Conservation (phyloP, 2,113 vertebrate species). For the Apaloderma vittatum region DNA sequence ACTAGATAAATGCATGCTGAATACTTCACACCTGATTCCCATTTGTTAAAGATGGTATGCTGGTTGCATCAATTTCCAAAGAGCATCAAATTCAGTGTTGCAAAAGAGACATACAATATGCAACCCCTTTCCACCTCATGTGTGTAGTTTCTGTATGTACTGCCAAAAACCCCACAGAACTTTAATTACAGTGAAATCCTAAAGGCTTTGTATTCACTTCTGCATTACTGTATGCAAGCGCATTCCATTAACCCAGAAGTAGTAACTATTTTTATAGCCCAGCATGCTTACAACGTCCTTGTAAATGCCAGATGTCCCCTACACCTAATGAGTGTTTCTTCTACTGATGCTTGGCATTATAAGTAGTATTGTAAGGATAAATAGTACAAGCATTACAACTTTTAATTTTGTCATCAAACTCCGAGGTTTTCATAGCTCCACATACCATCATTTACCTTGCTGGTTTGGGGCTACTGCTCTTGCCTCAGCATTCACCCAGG, state of each 20-base stretch:
- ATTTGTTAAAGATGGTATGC: not conserved
- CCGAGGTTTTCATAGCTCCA: not conserved
- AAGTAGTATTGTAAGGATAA: not conserved
- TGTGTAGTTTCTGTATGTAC: not conserved
- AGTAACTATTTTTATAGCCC: not conserved
- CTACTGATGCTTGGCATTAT: not conserved
- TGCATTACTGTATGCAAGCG: not conserved
- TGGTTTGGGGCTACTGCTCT: not conserved
- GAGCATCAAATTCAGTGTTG: not conserved
- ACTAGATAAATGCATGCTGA: constrained; percentile 18
- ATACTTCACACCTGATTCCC: not conserved
- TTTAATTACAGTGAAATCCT: not conserved
- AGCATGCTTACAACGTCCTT: not conserved
- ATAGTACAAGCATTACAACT: not conserved
- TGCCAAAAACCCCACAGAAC: not conserved
- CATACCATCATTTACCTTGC: not conserved
- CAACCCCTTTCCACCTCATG: not conserved
- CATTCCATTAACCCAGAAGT: not conserved
- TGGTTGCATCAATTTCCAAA: not conserved
- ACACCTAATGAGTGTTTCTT: not conserved
- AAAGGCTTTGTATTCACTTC: not conserved
- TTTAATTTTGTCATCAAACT: not conserved
- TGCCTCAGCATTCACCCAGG: not conserved
- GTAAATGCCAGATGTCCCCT: not conserved
- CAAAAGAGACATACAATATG: not conserved